Conservation (phyloP, 2,888 invertebrate species). For the Lobophora halterata region DNA sequence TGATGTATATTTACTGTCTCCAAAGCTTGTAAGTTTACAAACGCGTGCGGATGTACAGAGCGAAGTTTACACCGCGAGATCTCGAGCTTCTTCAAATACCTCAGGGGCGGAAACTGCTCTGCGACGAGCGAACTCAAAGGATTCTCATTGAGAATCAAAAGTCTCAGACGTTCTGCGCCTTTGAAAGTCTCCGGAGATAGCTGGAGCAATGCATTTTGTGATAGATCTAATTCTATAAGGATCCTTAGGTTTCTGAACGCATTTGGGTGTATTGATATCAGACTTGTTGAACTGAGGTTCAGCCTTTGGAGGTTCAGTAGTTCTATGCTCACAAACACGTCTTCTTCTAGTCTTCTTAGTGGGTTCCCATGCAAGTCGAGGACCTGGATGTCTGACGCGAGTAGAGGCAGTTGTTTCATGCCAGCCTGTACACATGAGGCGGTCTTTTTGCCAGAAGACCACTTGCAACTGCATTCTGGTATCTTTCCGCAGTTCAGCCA, state of each 20-base stretch:
- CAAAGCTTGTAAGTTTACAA: constrained; percentile 85
- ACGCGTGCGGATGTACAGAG: constrained; percentile 87
- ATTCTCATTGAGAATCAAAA: constrained; percentile 90
- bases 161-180: constrained; percentile 89
- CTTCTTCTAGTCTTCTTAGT: constrained; percentile 85
- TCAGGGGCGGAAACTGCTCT: constrained; percentile 90
- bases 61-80: constrained; percentile 88
- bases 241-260: constrained; percentile 92
- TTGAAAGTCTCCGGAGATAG: constrained; percentile 90
- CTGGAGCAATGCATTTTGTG: constrained; percentile 87
- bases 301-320: constrained; percentile 92
- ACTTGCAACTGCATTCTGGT: constrained; percentile 91
- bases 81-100: constrained; percentile 89
- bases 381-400: constrained; percentile 81
- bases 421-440: constrained; percentile 90
- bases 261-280: constrained; percentile 87
- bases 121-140: constrained; percentile 86
- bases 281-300: constrained; percentile 87
- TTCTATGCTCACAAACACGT: constrained; percentile 89
- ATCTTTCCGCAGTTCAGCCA: constrained; percentile 91
- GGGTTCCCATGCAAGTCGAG: constrained; percentile 91
- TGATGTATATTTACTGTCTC: constrained; percentile 92
- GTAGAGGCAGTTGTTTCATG: constrained; percentile 85
- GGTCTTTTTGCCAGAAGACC: constrained; percentile 95
- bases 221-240: constrained; percentile 91